Percentiles rank a stretch among this genome's conserved stretches.
Conservation (phyloP, 2,113 vertebrate species). For the Psettodes erumei region DNA sequence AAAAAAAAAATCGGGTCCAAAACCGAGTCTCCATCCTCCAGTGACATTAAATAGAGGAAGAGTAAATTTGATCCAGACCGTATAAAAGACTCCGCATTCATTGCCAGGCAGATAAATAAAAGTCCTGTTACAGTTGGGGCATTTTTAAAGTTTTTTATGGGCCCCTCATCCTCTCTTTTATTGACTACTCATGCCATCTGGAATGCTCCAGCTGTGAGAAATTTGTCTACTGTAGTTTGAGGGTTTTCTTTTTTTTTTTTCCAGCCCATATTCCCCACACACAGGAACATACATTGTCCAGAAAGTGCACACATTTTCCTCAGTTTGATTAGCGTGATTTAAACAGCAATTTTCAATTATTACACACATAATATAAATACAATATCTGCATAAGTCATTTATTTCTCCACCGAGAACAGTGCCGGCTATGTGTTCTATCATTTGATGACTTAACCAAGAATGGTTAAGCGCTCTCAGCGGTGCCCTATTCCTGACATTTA, state of each 20-base stretch:
- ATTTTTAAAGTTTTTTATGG: constrained; percentile 71
- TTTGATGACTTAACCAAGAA: constrained; percentile 36
- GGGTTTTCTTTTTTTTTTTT: constrained; percentile 40
- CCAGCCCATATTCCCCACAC: constrained; percentile 16
- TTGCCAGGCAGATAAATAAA: constrained; percentile 75
- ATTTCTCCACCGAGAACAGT: constrained; percentile 44
- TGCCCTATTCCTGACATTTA: constrained; percentile 48
- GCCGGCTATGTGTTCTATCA: constrained; percentile 19
- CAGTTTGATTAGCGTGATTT: constrained; percentile 15
- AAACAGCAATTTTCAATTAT: constrained; percentile 35
- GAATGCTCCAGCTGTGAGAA: constrained; percentile 70
- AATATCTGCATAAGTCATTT: constrained; percentile 39
- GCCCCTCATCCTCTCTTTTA: constrained; percentile 72
- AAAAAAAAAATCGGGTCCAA: constrained; percentile 30
- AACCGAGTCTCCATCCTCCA: constrained; percentile 50
- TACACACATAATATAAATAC: constrained; percentile 19
- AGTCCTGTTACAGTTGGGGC: constrained; percentile 63
- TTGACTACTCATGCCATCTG: constrained; percentile 77
- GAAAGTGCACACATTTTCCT: constrained; percentile 13
- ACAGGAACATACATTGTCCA: constrained; percentile 3
- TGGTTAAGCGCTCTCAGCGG: constrained; percentile 39
- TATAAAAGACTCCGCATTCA: constrained; percentile 61
- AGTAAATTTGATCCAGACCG: constrained; percentile 51
- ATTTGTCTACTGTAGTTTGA: constrained; percentile 58
- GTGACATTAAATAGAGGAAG: constrained; percentile 70